Percentiles rank a stretch among this genome's conserved stretches.
phyloP scores from a whole-genome alignment of 2,113 vertebrate genomes.

The Neodontobutis hainanensis region DNA sequence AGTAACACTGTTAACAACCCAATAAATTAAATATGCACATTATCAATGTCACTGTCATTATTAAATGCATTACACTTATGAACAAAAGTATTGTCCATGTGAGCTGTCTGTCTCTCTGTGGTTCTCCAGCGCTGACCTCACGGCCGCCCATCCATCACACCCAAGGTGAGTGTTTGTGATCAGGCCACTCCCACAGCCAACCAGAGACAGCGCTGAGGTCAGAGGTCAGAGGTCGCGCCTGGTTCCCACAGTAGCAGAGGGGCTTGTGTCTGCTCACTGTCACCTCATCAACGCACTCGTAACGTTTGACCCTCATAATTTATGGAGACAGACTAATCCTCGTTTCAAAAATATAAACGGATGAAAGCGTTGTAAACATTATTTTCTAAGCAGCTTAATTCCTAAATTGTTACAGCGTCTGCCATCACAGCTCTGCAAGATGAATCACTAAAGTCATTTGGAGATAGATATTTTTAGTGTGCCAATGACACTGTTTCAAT shows the following conservation, averaged over 20 bases:
- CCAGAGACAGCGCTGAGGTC: constrained; percentile 34
- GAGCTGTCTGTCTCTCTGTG: neutral
- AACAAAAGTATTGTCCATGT: no score
- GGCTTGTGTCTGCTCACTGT: constrained; percentile 67
- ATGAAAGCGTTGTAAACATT: constrained; percentile 21
- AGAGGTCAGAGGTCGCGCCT: constrained; percentile 61
- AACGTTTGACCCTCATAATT: constrained; percentile 39
- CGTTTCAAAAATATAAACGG: constrained; percentile 21
- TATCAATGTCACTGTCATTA: no score
- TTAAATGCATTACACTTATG: no score
- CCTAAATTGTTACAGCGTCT: neutral
- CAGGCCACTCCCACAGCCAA: constrained; percentile 42
- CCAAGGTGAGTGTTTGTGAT: constrained; percentile 73
- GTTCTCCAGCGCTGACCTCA: constrained; percentile 47
- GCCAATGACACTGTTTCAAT: constrained; percentile 36
- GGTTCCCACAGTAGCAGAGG: constrained; percentile 70
- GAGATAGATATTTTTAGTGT: constrained; percentile 48
- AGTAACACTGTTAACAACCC: no score
- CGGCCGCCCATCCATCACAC: constrained; percentile 63
- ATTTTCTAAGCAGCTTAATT: constrained; percentile 24
- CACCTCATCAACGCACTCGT: constrained; percentile 53
- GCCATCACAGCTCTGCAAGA: constrained; percentile 1
- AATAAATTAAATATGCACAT: no score
- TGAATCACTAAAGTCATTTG: constrained; percentile 19
- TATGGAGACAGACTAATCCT: constrained; percentile 12